These are phyloP conservation scores for Vulpes vulpes DNA, from an alignment of 2,113 vertebrate genomes.

Conservation along the genomic window DNA sequence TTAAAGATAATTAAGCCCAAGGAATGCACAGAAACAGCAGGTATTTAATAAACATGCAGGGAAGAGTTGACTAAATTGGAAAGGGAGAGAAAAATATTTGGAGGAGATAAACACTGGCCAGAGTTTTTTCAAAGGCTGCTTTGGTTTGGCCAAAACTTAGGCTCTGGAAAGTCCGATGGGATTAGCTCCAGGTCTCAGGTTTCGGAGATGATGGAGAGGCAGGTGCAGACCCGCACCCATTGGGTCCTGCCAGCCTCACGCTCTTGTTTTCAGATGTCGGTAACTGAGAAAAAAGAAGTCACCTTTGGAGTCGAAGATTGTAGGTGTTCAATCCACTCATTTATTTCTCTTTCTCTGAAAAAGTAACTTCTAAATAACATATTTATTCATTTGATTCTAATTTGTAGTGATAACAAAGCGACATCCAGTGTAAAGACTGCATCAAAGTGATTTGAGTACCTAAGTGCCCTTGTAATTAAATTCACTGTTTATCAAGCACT, in stretches of 20 bases:
- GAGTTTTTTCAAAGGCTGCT: neutral
- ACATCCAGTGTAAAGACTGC: neutral
- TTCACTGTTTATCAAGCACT: neutral
- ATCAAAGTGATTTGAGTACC: neutral
- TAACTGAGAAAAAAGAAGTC: no score
- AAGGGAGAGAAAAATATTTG: neutral
- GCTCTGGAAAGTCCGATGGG: rapidly evolving
- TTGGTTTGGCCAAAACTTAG: rapidly evolving
- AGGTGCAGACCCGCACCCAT: rapidly evolving
- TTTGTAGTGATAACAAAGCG: neutral
- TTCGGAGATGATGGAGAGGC: rapidly evolving
- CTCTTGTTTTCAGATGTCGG: rapidly evolving
- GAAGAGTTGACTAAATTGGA: neutral
- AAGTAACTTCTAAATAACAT: constrained; percentile 4
- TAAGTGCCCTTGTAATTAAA: constrained; percentile 51
- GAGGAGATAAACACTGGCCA: neutral
- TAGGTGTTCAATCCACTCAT: neutral
- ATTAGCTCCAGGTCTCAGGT: rapidly evolving
- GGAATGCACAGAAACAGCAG: neutral
- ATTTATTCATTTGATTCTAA: constrained; percentile 23
- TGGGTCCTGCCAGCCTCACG: no score
- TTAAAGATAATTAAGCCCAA: neutral
- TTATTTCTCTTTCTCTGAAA: neutral
- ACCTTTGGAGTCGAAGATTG: neutral
- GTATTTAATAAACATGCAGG: neutral